Conservation (phyloP, 2,888 invertebrate genomes). For the Tromatobia lineatoria region DNA sequence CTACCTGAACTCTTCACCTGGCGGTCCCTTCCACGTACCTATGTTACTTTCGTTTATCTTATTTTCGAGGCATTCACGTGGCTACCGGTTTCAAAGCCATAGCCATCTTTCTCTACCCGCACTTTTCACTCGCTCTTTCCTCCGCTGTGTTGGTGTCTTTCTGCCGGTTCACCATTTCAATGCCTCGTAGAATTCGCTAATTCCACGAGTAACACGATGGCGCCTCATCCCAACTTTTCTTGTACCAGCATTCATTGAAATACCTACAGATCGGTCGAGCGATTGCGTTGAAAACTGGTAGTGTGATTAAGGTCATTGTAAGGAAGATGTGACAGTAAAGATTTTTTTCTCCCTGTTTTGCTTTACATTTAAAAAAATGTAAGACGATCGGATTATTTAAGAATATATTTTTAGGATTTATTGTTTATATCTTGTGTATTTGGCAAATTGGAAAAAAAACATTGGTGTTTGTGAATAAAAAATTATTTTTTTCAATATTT, state of each 20-base stretch:
- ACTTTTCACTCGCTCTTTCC: background rate
- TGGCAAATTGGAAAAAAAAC: too few species aligned
- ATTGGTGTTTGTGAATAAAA: background rate
- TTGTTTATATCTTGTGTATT: too few species aligned
- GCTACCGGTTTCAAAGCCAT: conserved; percentile 59
- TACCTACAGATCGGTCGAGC: background rate
- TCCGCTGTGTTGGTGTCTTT: background rate
- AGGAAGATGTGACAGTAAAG: background rate
- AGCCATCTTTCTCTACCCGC: conserved; percentile 2
- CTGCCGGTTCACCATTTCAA: background rate
- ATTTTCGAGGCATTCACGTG: conserved; percentile 61
- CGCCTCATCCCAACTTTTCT: conserved; percentile 2
- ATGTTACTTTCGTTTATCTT: conserved; percentile 66
- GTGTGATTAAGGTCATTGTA: background rate
- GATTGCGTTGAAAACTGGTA: background rate
- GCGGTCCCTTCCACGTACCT: conserved; percentile 48
- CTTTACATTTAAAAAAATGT: background rate
- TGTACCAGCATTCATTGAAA: conserved; percentile 2
- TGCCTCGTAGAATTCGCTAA: conserved; percentile 20
- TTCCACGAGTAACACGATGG: background rate
- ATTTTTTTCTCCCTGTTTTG: background rate
- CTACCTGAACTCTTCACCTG: conserved; percentile 70
- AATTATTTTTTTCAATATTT: background rate
- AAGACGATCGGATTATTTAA: background rate
- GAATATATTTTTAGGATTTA: too few species aligned